Evolutionary conservation across 2,797 vertebrate species (phyloP).

Genomic region (Anguilla marmorata): DNA sequence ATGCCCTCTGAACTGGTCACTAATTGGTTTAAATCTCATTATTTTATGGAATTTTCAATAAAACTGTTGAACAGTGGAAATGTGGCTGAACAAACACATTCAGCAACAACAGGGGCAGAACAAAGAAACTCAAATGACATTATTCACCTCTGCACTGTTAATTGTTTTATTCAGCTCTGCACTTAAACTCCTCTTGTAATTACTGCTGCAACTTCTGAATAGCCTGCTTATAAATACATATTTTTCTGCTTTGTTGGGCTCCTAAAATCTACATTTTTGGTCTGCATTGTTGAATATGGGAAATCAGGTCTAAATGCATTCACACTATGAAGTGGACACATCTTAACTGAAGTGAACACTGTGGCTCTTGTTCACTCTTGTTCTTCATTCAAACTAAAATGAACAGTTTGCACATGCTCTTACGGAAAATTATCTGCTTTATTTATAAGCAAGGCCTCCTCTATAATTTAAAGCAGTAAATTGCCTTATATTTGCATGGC

Average conservation of each 20-base stretch:
- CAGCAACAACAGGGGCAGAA: background rate
- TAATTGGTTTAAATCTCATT: conserved; percentile 32
- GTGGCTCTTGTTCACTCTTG: background rate
- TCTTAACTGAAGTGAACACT: background rate
- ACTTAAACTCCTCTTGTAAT: background rate
- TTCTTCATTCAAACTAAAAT: background rate
- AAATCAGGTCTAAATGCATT: background rate
- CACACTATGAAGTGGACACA: background rate
- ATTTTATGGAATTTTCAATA: conserved; percentile 19
- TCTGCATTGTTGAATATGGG: conserved; percentile 23
- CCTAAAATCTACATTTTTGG: background rate
- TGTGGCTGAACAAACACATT: conserved; percentile 17
- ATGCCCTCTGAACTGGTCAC: conserved; percentile 14
- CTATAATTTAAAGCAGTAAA: background rate
- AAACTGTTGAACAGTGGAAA: conserved; percentile 10
- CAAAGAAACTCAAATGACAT: conserved; percentile 7
- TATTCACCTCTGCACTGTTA: background rate
- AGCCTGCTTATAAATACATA: background rate
- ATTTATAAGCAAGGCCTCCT: background rate
- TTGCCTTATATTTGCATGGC: background rate
- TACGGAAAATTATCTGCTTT: background rate
- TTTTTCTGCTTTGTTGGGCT: background rate
- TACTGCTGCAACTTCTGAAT: background rate
- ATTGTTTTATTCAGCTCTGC: background rate
- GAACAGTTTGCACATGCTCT: background rate